Evolutionary conservation across 2,113 vertebrate genomes (phyloP).

Genomic region (Cololabis saira): DNA sequence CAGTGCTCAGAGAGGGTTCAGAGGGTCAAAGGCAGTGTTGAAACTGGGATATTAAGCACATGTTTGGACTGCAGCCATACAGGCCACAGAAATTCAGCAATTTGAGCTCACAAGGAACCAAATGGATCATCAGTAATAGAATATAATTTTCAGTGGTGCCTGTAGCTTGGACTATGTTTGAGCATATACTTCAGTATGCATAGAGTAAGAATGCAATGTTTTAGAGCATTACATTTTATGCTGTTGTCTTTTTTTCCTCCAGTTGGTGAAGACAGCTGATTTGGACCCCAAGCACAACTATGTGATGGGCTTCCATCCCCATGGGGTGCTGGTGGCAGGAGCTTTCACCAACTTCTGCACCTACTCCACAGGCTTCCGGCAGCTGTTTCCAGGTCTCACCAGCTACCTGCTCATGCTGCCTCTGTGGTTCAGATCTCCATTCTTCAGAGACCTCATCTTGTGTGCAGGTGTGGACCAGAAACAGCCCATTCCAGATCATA

Average conservation of each 20-base stretch:
- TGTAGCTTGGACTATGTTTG: too few relatives aligned
- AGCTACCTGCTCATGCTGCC: slow-evolving; percentile 88
- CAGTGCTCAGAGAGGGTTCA: slow-evolving; percentile 1
- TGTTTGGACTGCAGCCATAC: slow-evolving; percentile 37
- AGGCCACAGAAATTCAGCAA: not conserved
- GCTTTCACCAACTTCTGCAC: slow-evolving; percentile 92
- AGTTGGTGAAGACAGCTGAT: slow-evolving; percentile 92
- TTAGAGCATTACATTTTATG: too few relatives aligned
- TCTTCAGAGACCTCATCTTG: slow-evolving; percentile 94
- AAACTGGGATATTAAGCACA: slow-evolving; percentile 29
- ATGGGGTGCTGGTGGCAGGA: slow-evolving; percentile 88
- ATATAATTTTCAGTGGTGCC: too few relatives aligned
- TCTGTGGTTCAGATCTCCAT: slow-evolving; percentile 89
- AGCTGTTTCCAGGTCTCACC: slow-evolving; percentile 85
- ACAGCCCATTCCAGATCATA: too few relatives aligned
- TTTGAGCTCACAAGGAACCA: not conserved
- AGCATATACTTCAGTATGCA: too few relatives aligned
- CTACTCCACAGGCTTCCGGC: slow-evolving; percentile 83
- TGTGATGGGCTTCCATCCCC: slow-evolving; percentile 91
- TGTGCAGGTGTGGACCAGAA: slow-evolving; percentile 79
- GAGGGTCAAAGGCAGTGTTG: slow-evolving; percentile 30
- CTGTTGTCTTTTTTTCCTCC: not conserved
- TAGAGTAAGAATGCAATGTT: too few relatives aligned
- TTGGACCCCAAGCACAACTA: slow-evolving; percentile 91
- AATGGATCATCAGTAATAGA: not conserved